A percentile compares a stretch with the other conserved stretches of the same genome.
Evolutionary conservation across 2,888 invertebrate species (phyloP).

Genomic region (Fragum sueziense): DNA sequence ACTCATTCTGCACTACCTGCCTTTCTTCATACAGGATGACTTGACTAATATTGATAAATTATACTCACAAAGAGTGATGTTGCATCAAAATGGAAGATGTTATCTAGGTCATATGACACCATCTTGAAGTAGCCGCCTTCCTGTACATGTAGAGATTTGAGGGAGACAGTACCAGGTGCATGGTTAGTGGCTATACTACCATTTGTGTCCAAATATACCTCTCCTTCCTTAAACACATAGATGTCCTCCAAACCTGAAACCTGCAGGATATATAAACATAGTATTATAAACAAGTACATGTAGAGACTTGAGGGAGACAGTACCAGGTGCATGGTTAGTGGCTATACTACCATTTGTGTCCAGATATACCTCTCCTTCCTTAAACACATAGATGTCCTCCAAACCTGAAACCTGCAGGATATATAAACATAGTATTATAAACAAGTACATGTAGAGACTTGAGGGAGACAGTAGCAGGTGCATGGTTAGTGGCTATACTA

Average conservation of each 20-base stretch:
- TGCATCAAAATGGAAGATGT: conserved; percentile 59
- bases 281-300: too few species aligned
- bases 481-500: conserved; percentile 61
- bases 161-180: conserved; percentile 49
- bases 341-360: conserved; percentile 69
- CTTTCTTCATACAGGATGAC: too few species aligned
- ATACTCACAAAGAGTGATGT: conserved; percentile 60
- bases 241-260: conserved; percentile 71
- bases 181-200: conserved; percentile 64
- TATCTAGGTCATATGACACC: conserved; percentile 37
- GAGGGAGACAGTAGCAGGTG: conserved; percentile 55
- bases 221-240: conserved; percentile 71
- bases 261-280: conserved; percentile 47
- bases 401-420: conserved; percentile 68
- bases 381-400: conserved; percentile 72
- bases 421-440: too few species aligned
- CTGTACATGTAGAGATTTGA: conserved; percentile 71
- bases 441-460: conserved; percentile 70
- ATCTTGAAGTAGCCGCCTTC: conserved; percentile 70
- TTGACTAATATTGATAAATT: background rate
- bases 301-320: conserved; percentile 63
- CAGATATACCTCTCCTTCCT: conserved; percentile 66
- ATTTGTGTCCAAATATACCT: conserved; percentile 64
- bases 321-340: conserved; percentile 39
- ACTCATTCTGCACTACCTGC: too few species aligned